Conservation (phyloP, 2,888 invertebrate species). For the Synanthedon formicaeformis region DNA sequence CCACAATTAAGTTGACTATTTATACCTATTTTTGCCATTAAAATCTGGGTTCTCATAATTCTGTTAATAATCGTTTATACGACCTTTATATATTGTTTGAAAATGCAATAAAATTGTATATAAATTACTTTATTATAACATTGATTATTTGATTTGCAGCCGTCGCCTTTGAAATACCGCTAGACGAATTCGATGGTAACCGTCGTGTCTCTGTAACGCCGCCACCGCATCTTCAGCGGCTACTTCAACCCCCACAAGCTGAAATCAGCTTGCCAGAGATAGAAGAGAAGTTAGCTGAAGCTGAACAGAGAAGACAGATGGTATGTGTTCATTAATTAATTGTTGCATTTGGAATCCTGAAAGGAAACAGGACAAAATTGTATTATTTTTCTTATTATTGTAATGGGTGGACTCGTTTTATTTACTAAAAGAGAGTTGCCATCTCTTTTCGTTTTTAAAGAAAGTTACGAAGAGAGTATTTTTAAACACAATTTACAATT, state of each 20-base stretch:
- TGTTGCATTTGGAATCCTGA: not conserved
- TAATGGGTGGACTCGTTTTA: not conserved
- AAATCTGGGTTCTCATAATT: too few relatives aligned
- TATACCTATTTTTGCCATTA: too few relatives aligned
- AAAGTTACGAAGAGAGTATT: too few relatives aligned
- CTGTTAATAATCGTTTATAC: too few relatives aligned
- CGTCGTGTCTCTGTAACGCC: constrained; percentile 70
- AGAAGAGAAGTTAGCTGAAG: constrained; percentile 78
- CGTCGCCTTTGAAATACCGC: constrained; percentile 72
- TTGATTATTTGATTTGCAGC: constrained; percentile 31
- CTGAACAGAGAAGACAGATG: constrained; percentile 76
- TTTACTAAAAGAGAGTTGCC: not conserved
- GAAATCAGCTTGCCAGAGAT: constrained; percentile 73
- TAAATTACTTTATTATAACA: too few relatives aligned
- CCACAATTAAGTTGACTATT: too few relatives aligned
- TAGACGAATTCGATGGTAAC: constrained; percentile 54
- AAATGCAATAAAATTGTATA: too few relatives aligned
- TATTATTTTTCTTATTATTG: too few relatives aligned
- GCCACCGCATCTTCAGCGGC: constrained; percentile 75
- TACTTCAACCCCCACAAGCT: constrained; percentile 72
- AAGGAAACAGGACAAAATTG: too few relatives aligned
- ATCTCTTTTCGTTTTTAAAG: too few relatives aligned
- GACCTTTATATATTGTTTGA: too few relatives aligned
- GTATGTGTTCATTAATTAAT: constrained; percentile 17
- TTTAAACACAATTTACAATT: too few relatives aligned